Conservation (phyloP, 2,888 invertebrate genomes). For the Cylindroiulus punctatus region DNA sequence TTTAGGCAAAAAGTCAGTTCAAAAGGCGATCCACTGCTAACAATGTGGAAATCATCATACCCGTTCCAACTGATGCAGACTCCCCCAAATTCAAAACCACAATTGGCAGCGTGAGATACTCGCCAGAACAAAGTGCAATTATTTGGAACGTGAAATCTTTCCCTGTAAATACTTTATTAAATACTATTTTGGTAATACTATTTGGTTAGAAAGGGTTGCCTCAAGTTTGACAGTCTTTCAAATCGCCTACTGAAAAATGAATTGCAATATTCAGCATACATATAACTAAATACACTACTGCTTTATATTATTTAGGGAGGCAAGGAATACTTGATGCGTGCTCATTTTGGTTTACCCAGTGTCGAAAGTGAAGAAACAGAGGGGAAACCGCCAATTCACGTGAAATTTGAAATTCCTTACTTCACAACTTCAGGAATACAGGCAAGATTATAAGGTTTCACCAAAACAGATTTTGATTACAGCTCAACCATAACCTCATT, state of each 20-base stretch:
- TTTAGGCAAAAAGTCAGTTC: constrained; percentile 92
- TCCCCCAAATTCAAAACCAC: constrained; percentile 98
- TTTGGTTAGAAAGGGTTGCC: background rate
- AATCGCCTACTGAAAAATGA: background rate
- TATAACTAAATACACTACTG: background rate
- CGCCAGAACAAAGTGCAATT: constrained; percentile 95
- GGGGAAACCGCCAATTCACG: constrained; percentile 97
- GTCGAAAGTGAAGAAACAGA: constrained; percentile 94
- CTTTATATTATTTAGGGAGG: constrained; percentile 75
- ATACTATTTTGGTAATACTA: too few species aligned
- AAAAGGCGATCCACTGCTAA: constrained; percentile 97
- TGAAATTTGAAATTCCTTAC: constrained; percentile 98
- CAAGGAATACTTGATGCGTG: constrained; percentile 97
- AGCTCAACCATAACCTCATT: constrained; percentile 39
- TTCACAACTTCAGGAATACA: constrained; percentile 99
- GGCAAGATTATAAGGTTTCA: constrained; percentile 68
- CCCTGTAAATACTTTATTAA: constrained; percentile 70
- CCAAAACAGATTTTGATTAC: background rate
- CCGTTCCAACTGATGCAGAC: constrained; percentile 96
- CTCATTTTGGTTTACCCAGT: constrained; percentile 96
- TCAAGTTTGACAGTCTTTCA: background rate
- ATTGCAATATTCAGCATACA: background rate
- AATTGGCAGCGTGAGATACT: constrained; percentile 96
- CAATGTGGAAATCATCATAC: constrained; percentile 97
- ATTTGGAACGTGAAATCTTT: constrained; percentile 98